Evolutionary conservation across 1,140 invertebrate species (phyloP).

Genomic region (Asbolus verrucosus): DNA sequence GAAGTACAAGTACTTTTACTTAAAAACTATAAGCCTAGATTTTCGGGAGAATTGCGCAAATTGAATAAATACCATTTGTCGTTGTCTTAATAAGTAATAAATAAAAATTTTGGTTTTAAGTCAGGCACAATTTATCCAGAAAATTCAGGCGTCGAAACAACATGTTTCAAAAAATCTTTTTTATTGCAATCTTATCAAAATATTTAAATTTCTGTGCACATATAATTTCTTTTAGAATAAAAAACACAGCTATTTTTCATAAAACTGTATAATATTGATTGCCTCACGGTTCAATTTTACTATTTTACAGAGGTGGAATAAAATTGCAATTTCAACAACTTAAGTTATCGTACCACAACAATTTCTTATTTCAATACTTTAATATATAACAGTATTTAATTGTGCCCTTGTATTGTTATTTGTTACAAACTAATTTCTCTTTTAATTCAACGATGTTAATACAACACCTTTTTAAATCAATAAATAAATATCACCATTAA

Average conservation of each 20-base stretch:
- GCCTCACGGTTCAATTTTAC: conserved; percentile 56
- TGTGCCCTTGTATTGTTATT: conserved; percentile 63
- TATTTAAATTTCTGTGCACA: conserved; percentile 63
- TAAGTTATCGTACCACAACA: conserved; percentile 59
- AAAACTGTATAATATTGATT: conserved; percentile 64
- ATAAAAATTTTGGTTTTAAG: conserved; percentile 34
- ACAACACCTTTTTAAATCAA: conserved; percentile 18
- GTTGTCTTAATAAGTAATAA: conserved; percentile 37
- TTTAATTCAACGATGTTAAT: conserved; percentile 31
- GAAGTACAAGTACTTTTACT: conserved; percentile 61
- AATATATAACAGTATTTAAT: conserved; percentile 60
- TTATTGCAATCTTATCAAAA: conserved; percentile 65
- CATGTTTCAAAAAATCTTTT: conserved; percentile 54
- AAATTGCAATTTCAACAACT: conserved; percentile 62
- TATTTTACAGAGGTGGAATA: conserved; percentile 52
- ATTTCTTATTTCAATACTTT: conserved; percentile 56
- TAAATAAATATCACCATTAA: conserved; percentile 42
- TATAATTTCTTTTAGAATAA: conserved; percentile 63
- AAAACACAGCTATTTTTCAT: conserved; percentile 62
- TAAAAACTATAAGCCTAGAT: conserved; percentile 46
- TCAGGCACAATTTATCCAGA: conserved; percentile 24
- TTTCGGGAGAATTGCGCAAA: conserved; percentile 37
- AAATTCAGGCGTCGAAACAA: conserved; percentile 48
- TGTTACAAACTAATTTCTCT: conserved; percentile 43
- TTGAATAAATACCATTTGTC: conserved; percentile 30